Evolutionary conservation across 2,797 vertebrate genomes (phyloP), one percentile per base, ranked within the genome.

Genomic region (Pelobates cultripes): DNA sequence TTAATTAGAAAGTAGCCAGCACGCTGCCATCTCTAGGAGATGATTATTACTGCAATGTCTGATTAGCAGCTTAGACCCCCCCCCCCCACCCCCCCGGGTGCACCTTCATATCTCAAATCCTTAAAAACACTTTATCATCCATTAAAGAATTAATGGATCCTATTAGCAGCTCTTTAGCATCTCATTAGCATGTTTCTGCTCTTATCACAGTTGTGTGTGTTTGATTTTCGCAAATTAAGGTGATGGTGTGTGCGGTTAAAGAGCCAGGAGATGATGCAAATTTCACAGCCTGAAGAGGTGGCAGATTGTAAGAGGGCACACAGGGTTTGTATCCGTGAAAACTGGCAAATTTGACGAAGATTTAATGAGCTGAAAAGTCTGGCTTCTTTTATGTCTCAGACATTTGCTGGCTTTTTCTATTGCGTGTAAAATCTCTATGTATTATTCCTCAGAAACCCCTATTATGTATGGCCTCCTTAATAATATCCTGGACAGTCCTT

Each of bases 161-260:
- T 66, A 75, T 79, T 79, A 84, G 45, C 73, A 64, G 72, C 55
- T 84, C 77, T 75, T 83, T 78, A 79, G 13, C 76, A 78, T 83
- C 70, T 79, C 44, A 55, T 70, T 84, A 79, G 57, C 77, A 75
- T 8, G n/a, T 57, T 44, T 57, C 67, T 51, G 28, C 42, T 10
- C n/a, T 84, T 83, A 70, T 75, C 72, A 75, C 72, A 44, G 43
- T 66, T 68, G 51, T 63, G 40, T 43, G 43, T 71, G 71, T 70
- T 79, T 77, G 53, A 64, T 64, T 28, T 28, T 60, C 69, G 64
- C 74, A 77, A 53, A 28, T 70, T 40, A 42, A 61, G 74, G 28
- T 64, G 61, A 7, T n/a, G 5, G 74, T 17, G 13, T 72, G 17
- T 63, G 44, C 42, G 13, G 8, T 1, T 57, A 17, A 47, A 4